Evolutionary conservation across 1,140 invertebrate species (phyloP), one percentile per base, ranked within the genome.

Genomic region (Holcopasites calliopsidis): DNA sequence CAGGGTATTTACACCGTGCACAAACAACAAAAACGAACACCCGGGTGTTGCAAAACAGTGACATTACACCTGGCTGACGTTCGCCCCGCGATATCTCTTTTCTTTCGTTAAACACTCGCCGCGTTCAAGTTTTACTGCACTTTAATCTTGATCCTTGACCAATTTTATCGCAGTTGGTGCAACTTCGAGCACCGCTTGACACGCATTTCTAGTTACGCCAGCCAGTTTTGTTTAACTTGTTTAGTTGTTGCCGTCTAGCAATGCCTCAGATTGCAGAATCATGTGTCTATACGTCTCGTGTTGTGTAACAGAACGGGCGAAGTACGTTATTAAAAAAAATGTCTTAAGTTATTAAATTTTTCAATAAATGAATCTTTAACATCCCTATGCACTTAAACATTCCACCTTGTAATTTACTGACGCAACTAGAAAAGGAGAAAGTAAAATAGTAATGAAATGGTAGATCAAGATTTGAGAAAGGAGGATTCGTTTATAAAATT

Each of bases 181-280:
- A 26, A 42, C 28, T 61, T 61, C 58, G 23, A 42, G 58, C 35
- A 61, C 13, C 58, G 21, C 35, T 44, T 42, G 23, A 44, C 58
- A 61, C 21, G 58, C 38, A 28, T 61, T 61, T 42, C 23, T 2
- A 11, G 13, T 38, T 21, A 60, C 57, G 57, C 57, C 42, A 13
- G 6, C 16, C 18, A 18, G 38, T 42, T 42, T 42, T 23, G 23
- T 42, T 61, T 61, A 61, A 61, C 23, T 42, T 61, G 8, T 11
- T 61, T 61, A 42, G 3, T 42, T 5, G 33, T 6, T 3, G 3
- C 16, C 1, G 8, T 4, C 21, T 26, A 21, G 8, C 31, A 60
- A 60, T 60, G 16, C 40, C 11, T 42, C 54, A n/a, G 7, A 35
- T 21, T 23, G 33, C 5, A 16, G 10, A 38, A 13, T 38, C 33